Evolutionary conservation across 2,797 vertebrate species (phyloP), one percentile per base, ranked within the genome.

Genomic region (Liparis tanakae): DNA sequence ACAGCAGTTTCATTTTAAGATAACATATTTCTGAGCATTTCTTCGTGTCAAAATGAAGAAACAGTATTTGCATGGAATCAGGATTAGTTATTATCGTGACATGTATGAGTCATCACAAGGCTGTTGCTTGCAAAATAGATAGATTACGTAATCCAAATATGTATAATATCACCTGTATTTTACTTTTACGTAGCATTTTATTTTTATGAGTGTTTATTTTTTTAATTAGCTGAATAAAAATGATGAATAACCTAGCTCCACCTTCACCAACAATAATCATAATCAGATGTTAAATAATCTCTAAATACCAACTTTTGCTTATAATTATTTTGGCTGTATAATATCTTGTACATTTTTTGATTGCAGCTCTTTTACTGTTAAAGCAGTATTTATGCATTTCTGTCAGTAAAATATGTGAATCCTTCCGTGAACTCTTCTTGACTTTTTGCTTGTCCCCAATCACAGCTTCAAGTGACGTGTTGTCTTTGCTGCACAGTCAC

Each of bases 401-500:
- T 25, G 17, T 5, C 10, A 36, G 4, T 44, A 30, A 67, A 41
- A 51, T 6, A 14, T 54, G 1, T 7, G 0, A 22, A 18, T 18
- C 14, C 33, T 36, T 67, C 7, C 10, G 34, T 3, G 0, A 22
- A 46, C 20, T 53, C 55, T 43, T 30, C 25, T 62, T 72, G 51
- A 78, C 54, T 57, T 57, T 22, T 33, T 9, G 15, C 13, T 74
- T 9, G 44, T 55, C 14, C 25, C 25, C 48, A 63, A 67, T 73
- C 57, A 4, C 57, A 4, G 8, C 81, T 34, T 75, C 74, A 76
- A 74, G 54, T 64, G 75, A 65, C 48, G 74, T 74, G 57, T 70
- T 68, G 14, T 75, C 57, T 67, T 46, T 34, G n/a, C 53, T n/a
- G 55, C 51, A 54, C 57, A 67, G 66, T 81, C 79, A 55, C 54